Evolutionary conservation across 1,140 invertebrate species (phyloP), one percentile per base, ranked within the genome.

Genomic region (Papilio polytes): DNA sequence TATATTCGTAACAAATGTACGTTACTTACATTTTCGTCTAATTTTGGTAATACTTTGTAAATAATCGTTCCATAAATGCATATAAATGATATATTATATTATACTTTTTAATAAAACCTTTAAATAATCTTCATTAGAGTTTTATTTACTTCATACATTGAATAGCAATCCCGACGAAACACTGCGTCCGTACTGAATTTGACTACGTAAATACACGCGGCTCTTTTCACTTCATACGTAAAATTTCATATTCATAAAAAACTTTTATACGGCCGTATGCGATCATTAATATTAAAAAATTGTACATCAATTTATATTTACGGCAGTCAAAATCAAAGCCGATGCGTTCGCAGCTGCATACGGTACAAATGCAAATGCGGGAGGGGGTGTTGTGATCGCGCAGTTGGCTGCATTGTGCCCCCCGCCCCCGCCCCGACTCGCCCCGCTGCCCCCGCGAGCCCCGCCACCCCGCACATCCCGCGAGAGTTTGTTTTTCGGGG

Each of bases 401-500:
- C 92, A 93, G 91, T 93, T 94, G 92, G 93, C 89, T 91, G 89
- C 92, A 93, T 93, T 94, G 91, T 93, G 85, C 82, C 59, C 74
- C 77, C 83, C 82, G 85, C 59, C 70, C 78, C 83, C 82, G 85
- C 85, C 84, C 82, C 83, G 74, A 80, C 80, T 53, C 72, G 78
- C 83, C 79, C 82, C 81, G 18, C 85, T 85, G 85, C 83, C 74
- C 77, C 83, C 82, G 85, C 59, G n/a, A n/a, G 78, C 83, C 79
- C 82, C 82, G 85, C 85, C 84, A 74, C 83, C 79, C 82, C 81
- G 18, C 85, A 85, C 84, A 82, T 93, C 92, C 92, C 93, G 92
- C 92, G 92, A 94, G 92, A 94, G 92, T 94, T 94, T 94, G 93
- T 94, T 94, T 94, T 94, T 94, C 93, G 93, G 92, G 88, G 93